Conservation (phyloP, 2,888 invertebrate genomes). For the Campoplex nolae region DNA sequence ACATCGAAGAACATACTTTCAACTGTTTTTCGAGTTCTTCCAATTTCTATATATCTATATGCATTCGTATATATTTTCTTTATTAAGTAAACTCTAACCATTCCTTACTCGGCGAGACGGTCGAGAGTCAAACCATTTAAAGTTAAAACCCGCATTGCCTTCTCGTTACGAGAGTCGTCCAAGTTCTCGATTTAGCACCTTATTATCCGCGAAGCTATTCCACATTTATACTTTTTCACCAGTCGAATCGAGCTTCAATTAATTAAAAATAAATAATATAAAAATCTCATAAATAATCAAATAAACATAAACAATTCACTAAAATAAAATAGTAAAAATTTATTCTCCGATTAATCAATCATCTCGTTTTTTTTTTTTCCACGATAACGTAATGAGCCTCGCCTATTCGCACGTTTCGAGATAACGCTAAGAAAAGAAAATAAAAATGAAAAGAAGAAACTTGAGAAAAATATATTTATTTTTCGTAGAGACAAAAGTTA, state of each 20-base stretch:
- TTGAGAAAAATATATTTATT: slow-evolving; percentile 21
- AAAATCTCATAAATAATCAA: too few relatives aligned
- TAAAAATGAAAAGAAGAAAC: background rate
- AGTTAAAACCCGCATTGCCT: background rate
- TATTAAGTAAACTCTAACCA: slow-evolving; percentile 19
- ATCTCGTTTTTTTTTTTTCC: background rate
- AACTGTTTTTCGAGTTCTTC: slow-evolving; percentile 21
- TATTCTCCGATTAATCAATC: background rate
- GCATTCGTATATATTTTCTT: background rate
- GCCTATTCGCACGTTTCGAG: background rate
- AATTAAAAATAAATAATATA: too few relatives aligned
- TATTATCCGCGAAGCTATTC: background rate
- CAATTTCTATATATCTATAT: background rate
- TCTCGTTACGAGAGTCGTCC: background rate
- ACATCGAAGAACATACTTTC: slow-evolving; percentile 53
- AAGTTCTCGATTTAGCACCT: background rate
- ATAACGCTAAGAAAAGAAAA: slow-evolving; percentile 4
- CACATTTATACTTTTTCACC: background rate
- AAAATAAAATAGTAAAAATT: background rate
- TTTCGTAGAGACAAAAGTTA: slow-evolving; percentile 25
- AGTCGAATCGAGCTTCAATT: background rate
- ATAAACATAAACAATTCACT: background rate
- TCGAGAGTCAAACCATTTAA: slow-evolving; percentile 17
- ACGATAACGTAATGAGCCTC: background rate
- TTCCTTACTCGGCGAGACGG: slow-evolving; percentile 48